Evolutionary conservation across 2,797 vertebrate genomes (phyloP).

Genomic region (Acanthiza pusilla): DNA sequence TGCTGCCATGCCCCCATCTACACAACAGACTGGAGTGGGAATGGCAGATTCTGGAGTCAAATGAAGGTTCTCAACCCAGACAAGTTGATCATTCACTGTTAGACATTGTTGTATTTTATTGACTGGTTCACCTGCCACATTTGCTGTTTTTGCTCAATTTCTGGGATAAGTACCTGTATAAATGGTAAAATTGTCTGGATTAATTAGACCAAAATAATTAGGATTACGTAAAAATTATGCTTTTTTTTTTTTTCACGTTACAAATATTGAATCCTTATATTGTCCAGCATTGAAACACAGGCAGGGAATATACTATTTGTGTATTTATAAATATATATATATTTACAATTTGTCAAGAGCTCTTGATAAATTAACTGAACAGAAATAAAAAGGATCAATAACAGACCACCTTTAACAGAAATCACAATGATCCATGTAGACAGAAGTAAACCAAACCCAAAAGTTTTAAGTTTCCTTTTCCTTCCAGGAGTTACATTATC

Average conservation of each 20-base stretch:
- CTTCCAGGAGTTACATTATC: not conserved
- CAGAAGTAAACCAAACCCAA: not conserved
- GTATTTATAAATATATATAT: not conserved
- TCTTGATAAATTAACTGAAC: not conserved
- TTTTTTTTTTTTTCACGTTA: not conserved
- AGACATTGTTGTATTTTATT: not conserved
- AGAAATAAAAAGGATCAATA: not conserved
- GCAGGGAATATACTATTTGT: not conserved
- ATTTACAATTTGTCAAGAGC: not conserved
- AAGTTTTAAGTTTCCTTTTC: not conserved
- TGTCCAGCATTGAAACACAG: not conserved
- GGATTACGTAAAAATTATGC: not conserved
- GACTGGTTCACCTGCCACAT: not conserved
- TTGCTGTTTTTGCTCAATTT: not conserved
- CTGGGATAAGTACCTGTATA: not conserved
- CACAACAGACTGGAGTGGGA: not conserved
- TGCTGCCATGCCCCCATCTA: not conserved
- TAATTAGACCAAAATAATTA: not conserved
- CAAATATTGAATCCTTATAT: not conserved
- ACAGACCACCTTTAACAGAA: not conserved
- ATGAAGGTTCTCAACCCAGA: not conserved
- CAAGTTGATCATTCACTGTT: not conserved
- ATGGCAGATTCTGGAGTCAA: not conserved
- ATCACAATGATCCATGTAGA: not conserved
- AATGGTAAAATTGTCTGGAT: not conserved